Conservation (phyloP, 2,888 invertebrate species). For the Drosophila picticornis region DNA sequence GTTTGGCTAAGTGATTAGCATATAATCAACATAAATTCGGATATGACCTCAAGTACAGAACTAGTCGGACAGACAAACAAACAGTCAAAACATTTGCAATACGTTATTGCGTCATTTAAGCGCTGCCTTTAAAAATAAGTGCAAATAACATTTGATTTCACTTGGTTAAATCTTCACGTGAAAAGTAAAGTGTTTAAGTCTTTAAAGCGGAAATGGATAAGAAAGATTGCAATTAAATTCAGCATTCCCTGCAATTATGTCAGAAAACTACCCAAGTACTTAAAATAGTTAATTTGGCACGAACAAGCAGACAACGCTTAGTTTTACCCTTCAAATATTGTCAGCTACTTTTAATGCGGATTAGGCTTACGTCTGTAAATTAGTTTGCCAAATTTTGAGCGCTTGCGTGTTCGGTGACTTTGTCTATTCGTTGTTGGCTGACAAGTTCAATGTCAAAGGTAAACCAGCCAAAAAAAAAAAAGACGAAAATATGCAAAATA, state of each 20-base stretch:
- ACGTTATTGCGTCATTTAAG: not conserved
- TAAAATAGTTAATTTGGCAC: constrained; percentile 21
- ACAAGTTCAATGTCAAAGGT: constrained; percentile 80
- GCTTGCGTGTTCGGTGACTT: constrained; percentile 32
- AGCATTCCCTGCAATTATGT: constrained; percentile 22
- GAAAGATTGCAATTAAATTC: constrained; percentile 44
- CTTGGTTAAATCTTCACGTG: not conserved
- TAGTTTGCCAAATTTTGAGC: constrained; percentile 28
- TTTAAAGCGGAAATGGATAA: constrained; percentile 23
- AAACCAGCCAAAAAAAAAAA: constrained; percentile 23
- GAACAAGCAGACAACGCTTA: not conserved
- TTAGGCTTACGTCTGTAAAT: constrained; percentile 15
- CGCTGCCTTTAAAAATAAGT: not conserved
- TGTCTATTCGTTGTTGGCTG: constrained; percentile 24
- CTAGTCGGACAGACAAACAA: not conserved
- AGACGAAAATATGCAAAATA: constrained; percentile 8
- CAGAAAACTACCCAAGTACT: constrained; percentile 12
- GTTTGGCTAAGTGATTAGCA: not conserved
- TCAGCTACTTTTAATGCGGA: constrained; percentile 2
- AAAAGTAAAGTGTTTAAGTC: constrained; percentile 9
- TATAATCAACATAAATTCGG: not conserved
- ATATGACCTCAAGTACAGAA: not conserved
- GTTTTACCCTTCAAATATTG: constrained; percentile 17
- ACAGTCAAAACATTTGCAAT: not conserved
- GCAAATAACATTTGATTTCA: not conserved